Evolutionary conservation across 2,888 invertebrate species (phyloP).

Genomic region (Acleris cristana): DNA sequence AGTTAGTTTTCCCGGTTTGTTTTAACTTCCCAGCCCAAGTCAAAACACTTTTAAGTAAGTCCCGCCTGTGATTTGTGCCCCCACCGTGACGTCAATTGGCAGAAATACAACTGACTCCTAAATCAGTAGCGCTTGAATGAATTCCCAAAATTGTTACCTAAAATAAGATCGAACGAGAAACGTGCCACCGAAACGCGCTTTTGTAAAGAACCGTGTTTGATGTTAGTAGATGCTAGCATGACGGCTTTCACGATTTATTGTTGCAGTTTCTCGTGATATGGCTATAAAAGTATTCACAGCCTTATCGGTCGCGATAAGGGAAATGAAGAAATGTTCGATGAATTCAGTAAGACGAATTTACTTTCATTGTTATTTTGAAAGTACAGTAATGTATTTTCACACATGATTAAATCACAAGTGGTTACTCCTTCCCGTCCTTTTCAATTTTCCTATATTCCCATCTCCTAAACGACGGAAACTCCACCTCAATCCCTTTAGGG

Average conservation of each 20-base stretch:
- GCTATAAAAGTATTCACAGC: background rate
- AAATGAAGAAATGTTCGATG: background rate
- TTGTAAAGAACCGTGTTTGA: slow-evolving; percentile 4
- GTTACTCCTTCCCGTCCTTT: no score
- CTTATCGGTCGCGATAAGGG: background rate
- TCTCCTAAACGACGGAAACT: no score
- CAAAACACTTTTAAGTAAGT: slow-evolving; percentile 39
- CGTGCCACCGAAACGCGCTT: slow-evolving; percentile 3
- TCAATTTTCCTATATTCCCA: no score
- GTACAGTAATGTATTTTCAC: no score
- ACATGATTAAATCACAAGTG: no score
- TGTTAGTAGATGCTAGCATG: background rate
- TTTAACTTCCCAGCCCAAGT: slow-evolving; percentile 29
- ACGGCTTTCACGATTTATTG: background rate
- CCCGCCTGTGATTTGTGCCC: slow-evolving; percentile 44
- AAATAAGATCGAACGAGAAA: slow-evolving; percentile 9
- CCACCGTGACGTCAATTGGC: slow-evolving; percentile 51
- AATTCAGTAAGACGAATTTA: no score
- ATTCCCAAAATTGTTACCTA: slow-evolving; percentile 25
- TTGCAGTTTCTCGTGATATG: slow-evolving; percentile 1
- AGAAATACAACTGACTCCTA: slow-evolving; percentile 42
- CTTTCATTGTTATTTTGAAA: no score
- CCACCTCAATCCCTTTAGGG: no score
- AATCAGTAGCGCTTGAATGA: slow-evolving; percentile 37
- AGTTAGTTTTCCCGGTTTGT: slow-evolving; percentile 19